A percentile compares a stretch with the other conserved stretches of the same genome.
Evolutionary conservation across 2,797 vertebrate species (phyloP).

Genomic region (Potorous gilbertii): DNA sequence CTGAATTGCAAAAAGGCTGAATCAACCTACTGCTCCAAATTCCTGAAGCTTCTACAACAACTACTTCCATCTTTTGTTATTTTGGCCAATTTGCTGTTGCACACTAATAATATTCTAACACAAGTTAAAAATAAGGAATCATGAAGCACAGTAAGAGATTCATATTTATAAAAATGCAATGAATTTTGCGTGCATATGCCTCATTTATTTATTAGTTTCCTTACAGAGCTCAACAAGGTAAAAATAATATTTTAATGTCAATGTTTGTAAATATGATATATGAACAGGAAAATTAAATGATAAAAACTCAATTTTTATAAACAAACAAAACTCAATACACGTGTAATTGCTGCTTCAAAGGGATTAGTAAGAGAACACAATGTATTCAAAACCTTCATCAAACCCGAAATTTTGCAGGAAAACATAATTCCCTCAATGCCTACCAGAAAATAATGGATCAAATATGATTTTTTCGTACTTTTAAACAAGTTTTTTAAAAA

Average conservation of each 20-base stretch:
- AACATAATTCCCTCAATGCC: not conserved
- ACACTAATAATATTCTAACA: conserved; percentile 65
- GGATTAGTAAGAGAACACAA: conserved; percentile 20
- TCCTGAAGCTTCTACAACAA: not conserved
- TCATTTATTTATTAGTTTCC: conserved; percentile 56
- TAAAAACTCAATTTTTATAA: conserved; percentile 68
- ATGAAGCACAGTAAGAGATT: conserved; percentile 54
- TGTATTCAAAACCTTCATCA: not conserved
- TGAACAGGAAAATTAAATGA: conserved; percentile 53
- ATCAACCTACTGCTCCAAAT: not conserved
- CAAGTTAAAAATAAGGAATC: conserved; percentile 69
- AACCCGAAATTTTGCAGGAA: conserved; percentile 46
- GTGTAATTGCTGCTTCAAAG: conserved; percentile 8
- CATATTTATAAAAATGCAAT: conserved; percentile 56
- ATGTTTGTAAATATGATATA: conserved; percentile 67
- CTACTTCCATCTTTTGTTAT: not conserved
- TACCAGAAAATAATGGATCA: not conserved
- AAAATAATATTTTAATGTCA: conserved; percentile 64
- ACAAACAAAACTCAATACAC: conserved; percentile 36
- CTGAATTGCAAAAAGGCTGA: not conserved
- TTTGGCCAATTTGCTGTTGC: not conserved
- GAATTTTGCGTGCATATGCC: conserved; percentile 56
- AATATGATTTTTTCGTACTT: not conserved
- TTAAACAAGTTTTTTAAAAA: too few species aligned
- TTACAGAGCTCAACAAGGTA: conserved; percentile 41